Conservation (phyloP, 2,888 invertebrate species). For the Ctenicera cuprea region DNA sequence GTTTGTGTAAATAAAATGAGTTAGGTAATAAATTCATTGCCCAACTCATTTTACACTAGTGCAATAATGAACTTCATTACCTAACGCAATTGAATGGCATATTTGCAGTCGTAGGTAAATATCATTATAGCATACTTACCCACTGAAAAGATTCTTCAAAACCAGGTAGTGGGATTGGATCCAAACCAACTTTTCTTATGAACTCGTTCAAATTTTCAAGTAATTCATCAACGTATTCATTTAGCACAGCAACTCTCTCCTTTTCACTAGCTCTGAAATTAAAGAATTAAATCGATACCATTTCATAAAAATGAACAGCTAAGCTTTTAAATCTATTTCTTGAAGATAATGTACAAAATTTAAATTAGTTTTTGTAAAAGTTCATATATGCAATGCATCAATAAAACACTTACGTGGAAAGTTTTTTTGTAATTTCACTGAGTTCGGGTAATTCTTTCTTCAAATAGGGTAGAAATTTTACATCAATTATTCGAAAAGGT, state of each 20-base stretch:
- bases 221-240: slow-evolving; percentile 9
- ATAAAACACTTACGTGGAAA: not conserved
- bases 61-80: too few relatives aligned
- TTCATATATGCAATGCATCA: too few relatives aligned
- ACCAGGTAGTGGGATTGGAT: slow-evolving; percentile 10
- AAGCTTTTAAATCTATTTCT: too few relatives aligned
- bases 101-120: too few relatives aligned
- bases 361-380: too few relatives aligned
- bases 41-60: too few relatives aligned
- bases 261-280: not conserved
- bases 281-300: not conserved
- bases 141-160: not conserved
- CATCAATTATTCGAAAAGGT: not conserved
- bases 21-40: too few relatives aligned
- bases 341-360: too few relatives aligned
- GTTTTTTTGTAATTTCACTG: not conserved
- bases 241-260: not conserved
- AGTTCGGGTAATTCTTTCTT: not conserved
- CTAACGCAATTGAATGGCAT: too few relatives aligned
- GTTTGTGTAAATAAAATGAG: too few relatives aligned
- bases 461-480: not conserved
- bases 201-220: not conserved
- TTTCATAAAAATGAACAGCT: too few relatives aligned
- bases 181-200: not conserved
- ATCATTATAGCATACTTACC: too few relatives aligned